Conservation (phyloP, 2,113 vertebrate species). For the Cynoglossus semilaevis region DNA sequence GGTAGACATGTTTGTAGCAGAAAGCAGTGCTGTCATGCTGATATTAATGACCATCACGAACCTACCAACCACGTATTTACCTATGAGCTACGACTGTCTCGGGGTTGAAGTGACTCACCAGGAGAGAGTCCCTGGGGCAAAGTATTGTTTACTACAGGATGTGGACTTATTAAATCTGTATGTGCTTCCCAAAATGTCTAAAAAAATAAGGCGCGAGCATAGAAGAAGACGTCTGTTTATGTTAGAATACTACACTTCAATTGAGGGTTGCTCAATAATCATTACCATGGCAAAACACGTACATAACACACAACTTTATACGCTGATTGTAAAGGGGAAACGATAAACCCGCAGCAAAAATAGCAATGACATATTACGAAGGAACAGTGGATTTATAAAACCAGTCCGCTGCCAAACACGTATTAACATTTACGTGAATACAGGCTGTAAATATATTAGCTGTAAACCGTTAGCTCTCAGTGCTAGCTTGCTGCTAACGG, state of each 20-base stretch:
- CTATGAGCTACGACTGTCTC: neutral
- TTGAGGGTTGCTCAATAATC: neutral
- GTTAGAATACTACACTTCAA: too few relatives aligned
- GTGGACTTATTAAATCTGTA: slow-evolving; percentile 7
- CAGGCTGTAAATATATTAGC: slow-evolving; percentile 9
- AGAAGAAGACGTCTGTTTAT: too few relatives aligned
- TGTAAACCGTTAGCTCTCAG: slow-evolving; percentile 25
- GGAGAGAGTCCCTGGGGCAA: neutral
- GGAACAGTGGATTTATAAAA: neutral
- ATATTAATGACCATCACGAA: too few relatives aligned
- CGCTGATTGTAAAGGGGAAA: neutral
- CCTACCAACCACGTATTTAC: too few relatives aligned
- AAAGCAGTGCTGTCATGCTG: neutral
- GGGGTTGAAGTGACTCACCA: slow-evolving; percentile 7
- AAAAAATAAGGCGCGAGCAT: too few relatives aligned
- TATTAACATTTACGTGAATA: neutral
- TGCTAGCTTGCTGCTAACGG: slow-evolving; percentile 64
- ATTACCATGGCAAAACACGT: neutral
- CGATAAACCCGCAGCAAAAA: neutral
- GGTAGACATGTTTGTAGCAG: slow-evolving; percentile 5
- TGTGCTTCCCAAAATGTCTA: neutral
- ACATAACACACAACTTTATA: neutral
- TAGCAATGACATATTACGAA: neutral
- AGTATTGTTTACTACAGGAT: slow-evolving; percentile 24
- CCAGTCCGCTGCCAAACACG: neutral